Base-by-base conservation (phyloP, 2,797 vertebrate species). In the Urocyon cinereoargenteus region DNA sequence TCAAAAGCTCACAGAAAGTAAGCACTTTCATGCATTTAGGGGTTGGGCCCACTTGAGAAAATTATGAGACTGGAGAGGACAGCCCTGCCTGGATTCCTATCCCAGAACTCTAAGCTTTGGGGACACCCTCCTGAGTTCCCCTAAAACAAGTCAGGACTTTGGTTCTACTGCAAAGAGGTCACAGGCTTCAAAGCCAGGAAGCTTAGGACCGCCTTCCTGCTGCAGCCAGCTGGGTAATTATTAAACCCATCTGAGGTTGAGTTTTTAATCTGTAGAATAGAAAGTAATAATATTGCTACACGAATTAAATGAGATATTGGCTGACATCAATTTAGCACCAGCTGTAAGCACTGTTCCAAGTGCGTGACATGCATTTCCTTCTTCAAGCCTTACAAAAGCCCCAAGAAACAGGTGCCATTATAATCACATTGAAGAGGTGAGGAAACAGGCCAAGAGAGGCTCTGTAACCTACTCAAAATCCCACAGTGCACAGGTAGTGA, bases 41-140 rank as follows among this genome's bases (percentile, higher is more conserved):
- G 8, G 4, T 53, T 28, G 14, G 22, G 22, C 26, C 28, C 57
- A 10, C 5, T 4, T 22, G 73, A 62, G 64, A 49, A 78, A 64
- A 51, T 31, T 0, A 4, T 0, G n/a, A 75, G 57, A 14, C 14
- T 9, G 21, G 1, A 59, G 24, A n/a, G 24, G 59, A 16, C 55
- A 15, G 11, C 26, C 31, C 16, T 19, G 4, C 49, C 61, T 7
- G 24, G 13, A 36, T 40, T 73, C 15, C 72, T n/a, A 1, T 1
- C 4, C 16, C 57, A 31, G 64, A 34, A 7, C 79, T 21, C 19
- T 11, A 19, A 45, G 26, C n/a, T 51, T 13, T 22, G 5, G 62
- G 90, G 7, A 0, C 5, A 4, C 18, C 14, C 2, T 3, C 9
- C 34, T 1, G 3, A 6, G 31, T 21, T n/a, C 31, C 21, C 53